Evolutionary conservation across 2,888 invertebrate genomes (phyloP).

Genomic region (Neria commutata): DNA sequence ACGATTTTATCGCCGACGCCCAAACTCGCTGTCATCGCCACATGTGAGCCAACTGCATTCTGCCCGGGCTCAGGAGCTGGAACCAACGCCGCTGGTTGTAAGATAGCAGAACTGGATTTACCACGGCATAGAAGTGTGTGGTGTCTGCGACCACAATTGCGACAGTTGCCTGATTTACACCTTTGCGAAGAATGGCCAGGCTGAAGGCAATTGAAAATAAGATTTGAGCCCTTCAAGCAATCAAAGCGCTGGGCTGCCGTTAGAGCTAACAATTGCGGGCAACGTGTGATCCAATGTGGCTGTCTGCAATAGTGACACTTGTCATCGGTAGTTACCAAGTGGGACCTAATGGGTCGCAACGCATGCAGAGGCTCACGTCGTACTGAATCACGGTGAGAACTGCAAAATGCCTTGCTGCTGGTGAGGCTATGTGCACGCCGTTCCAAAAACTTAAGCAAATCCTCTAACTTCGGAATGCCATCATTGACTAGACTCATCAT

Average conservation of each 20-base stretch:
- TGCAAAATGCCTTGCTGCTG: not conserved
- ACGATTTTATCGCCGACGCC: too few species aligned
- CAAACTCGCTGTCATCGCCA: too few species aligned
- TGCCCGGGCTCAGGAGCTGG: too few species aligned
- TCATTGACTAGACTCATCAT: slow-evolving; percentile 6
- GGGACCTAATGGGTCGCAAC: too few species aligned
- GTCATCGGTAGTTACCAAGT: not conserved
- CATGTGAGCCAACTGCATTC: too few species aligned
- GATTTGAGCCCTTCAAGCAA: not conserved
- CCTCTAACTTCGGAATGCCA: slow-evolving; percentile 9
- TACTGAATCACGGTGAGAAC: not conserved
- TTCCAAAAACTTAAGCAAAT: slow-evolving; percentile 14
- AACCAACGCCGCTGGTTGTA: not conserved
- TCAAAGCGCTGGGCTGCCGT: slow-evolving; percentile 13
- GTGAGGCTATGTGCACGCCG: slow-evolving; percentile 16
- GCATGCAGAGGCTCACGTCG: too few species aligned
- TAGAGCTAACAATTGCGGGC: slow-evolving; percentile 7
- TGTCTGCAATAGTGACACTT: slow-evolving; percentile 12
- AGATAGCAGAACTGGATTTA: not conserved
- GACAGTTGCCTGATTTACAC: slow-evolving; percentile 9
- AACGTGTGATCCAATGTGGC: slow-evolving; percentile 2
- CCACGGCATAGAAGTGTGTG: slow-evolving; percentile 7
- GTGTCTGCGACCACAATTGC: slow-evolving; percentile 10
- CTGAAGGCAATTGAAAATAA: slow-evolving; percentile 20
- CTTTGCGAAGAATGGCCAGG: slow-evolving; percentile 16